Conservation (phyloP, 2,113 vertebrate genomes). For the Channa maculata region DNA sequence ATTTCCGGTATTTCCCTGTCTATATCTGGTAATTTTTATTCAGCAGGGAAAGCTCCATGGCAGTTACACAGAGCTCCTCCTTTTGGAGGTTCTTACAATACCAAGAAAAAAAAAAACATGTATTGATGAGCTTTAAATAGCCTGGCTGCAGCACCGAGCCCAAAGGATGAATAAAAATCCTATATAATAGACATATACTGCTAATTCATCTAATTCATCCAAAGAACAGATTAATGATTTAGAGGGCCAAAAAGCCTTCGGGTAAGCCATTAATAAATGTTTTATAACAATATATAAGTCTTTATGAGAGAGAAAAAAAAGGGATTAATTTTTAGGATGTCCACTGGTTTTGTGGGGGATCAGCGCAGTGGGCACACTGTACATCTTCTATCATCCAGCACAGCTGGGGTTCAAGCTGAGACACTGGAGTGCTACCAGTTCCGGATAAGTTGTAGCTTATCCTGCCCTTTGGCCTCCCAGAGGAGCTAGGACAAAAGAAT, state of each 20-base stretch:
- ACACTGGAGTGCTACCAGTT: conserved; percentile 25
- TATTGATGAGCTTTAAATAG: conserved; percentile 67
- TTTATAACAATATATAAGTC: background rate
- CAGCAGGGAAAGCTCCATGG: conserved; percentile 29
- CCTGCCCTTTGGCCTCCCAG: conserved; percentile 39
- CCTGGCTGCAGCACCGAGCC: conserved; percentile 22
- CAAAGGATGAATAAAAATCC: conserved; percentile 3
- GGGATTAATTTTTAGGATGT: background rate
- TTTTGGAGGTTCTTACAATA: conserved; percentile 52
- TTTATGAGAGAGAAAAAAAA: background rate
- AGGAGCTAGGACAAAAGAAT: background rate
- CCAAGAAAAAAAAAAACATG: conserved; percentile 28
- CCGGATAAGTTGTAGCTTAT: conserved; percentile 15
- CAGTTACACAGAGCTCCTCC: conserved; percentile 60
- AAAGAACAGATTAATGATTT: conserved; percentile 2
- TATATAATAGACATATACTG: background rate
- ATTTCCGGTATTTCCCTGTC: conserved; percentile 9
- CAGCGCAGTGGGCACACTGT: background rate
- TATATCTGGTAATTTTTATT: background rate
- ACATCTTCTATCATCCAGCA: conserved; percentile 2
- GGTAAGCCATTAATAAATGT: background rate
- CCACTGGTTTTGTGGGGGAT: background rate
- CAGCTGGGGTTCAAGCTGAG: conserved; percentile 19
- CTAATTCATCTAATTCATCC: background rate
- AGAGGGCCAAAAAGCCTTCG: background rate